These are phyloP conservation scores for Teleogryllus occipitalis DNA, from an alignment of 1,140 invertebrate genomes.

Conservation along the genomic window DNA sequence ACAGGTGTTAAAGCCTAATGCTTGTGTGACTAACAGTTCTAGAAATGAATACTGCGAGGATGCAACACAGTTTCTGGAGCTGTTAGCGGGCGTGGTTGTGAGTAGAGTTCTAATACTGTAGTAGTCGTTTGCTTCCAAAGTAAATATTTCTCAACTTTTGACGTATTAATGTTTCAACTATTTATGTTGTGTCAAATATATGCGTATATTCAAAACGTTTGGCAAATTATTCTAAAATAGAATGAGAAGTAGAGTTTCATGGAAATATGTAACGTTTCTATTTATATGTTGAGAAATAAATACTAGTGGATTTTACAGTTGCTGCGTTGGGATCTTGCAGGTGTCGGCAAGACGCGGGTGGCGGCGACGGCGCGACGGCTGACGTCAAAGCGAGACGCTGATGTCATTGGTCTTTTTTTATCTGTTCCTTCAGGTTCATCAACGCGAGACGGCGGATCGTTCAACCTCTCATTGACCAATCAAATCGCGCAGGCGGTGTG, in stretches of 20 bases:
- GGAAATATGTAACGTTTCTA: neutral
- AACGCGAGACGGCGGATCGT: constrained; percentile 96
- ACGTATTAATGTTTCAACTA: neutral
- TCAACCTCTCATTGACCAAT: constrained; percentile 94
- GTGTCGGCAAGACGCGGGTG: neutral
- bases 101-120: neutral
- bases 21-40: neutral
- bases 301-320: neutral
- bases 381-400: neutral
- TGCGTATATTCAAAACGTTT: no score
- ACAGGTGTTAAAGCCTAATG: no score
- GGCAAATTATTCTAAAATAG: no score
- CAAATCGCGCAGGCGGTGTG: constrained; percentile 91
- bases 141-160: neutral
- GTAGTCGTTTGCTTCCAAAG: neutral
- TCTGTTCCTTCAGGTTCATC: constrained; percentile 72
- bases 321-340: neutral
- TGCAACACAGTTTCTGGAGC: neutral
- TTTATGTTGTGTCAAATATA: neutral
- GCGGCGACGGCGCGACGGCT: neutral
- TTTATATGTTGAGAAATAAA: neutral
- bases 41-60: neutral
- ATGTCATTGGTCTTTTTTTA: constrained; percentile 9
- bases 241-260: no score
- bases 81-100: neutral